Evolutionary conservation across 2,113 vertebrate genomes (phyloP).

Genomic region (Hippocampus comes): DNA sequence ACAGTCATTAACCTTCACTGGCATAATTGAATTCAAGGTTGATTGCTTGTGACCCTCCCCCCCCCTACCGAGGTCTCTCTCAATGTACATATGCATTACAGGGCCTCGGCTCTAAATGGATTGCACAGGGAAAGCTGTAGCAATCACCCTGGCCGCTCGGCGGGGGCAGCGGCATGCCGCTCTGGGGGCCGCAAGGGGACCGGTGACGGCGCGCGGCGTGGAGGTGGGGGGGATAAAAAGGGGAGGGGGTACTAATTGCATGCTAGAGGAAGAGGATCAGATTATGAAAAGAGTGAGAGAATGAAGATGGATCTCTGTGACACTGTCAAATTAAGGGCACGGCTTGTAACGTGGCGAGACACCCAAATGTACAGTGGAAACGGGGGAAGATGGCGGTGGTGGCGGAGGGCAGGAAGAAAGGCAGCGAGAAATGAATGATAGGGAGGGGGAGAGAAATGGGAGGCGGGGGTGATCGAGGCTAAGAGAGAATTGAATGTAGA

Average conservation of each 20-base stretch:
- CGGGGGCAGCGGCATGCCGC: constrained; percentile 70
- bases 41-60: constrained; percentile 97
- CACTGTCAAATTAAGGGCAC: constrained; percentile 98
- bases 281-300: constrained; percentile 99
- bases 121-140: constrained; percentile 94
- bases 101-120: constrained; percentile 86
- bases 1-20: constrained; percentile 99
- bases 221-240: constrained; percentile 13
- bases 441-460: constrained; percentile 21
- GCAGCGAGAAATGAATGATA: constrained; percentile 22
- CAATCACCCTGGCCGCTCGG: constrained; percentile 83
- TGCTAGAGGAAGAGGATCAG: constrained; percentile 96
- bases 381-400: constrained; percentile 44
- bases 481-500: constrained; percentile 68
- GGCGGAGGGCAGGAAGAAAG: constrained; percentile 31
- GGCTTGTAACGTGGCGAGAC: constrained; percentile 70
- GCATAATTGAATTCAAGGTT: constrained; percentile 99
- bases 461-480: constrained; percentile 59
- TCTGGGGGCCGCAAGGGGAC: constrained; percentile 45
- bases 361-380: constrained; percentile 81
- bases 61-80: constrained; percentile 79
- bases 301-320: constrained; percentile 98
- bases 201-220: constrained; percentile 39
- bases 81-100: constrained; percentile 99
- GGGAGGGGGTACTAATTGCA: constrained; percentile 97